Percentiles rank a stretch among this genome's conserved stretches.
These are phyloP conservation scores for Platygyra sinensis DNA, from an alignment of 64 coral and sea anemone species.

Conservation along the genomic window DNA sequence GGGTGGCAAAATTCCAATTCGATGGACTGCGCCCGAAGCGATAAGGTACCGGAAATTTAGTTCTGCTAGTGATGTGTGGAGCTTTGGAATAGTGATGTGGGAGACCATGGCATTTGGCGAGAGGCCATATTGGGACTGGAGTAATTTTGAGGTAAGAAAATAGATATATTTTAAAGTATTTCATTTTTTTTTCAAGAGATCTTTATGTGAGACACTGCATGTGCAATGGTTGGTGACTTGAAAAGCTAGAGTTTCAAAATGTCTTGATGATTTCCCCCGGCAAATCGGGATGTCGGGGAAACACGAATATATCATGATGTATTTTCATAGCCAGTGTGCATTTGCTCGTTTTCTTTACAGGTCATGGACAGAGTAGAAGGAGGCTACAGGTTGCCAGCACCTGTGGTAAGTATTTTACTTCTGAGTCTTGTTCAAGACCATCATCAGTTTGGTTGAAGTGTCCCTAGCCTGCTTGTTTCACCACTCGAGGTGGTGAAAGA, in stretches of 20 bases:
- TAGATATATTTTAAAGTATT: background rate
- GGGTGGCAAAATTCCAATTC: slow-evolving; percentile 95
- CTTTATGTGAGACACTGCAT: too few relatives aligned
- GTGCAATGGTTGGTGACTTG: too few relatives aligned
- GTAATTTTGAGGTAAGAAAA: slow-evolving; percentile 75
- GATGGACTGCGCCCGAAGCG: slow-evolving; percentile 89
- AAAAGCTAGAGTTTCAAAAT: too few relatives aligned
- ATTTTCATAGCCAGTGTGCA: too few relatives aligned
- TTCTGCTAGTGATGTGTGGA: slow-evolving; percentile 92
- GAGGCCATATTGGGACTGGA: slow-evolving; percentile 91
- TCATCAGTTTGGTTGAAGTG: too few relatives aligned
- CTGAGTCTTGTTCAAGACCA: too few relatives aligned
- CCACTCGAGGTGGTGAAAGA: too few relatives aligned
- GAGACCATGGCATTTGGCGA: slow-evolving; percentile 87
- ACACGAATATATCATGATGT: too few relatives aligned
- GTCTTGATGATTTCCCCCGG: too few relatives aligned
- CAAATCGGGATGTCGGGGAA: too few relatives aligned
- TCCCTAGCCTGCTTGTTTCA: too few relatives aligned
- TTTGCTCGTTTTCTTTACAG: slow-evolving; percentile 11
- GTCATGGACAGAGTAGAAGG: slow-evolving; percentile 86
- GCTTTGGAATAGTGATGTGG: slow-evolving; percentile 90
- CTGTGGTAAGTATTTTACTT: slow-evolving; percentile 53
- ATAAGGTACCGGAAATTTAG: slow-evolving; percentile 88
- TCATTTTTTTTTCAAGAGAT: background rate
- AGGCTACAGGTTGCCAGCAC: slow-evolving; percentile 80